These are phyloP conservation scores for Epicauta chinensis DNA, from an alignment of 1,140 invertebrate genomes.

Conservation along the genomic window DNA sequence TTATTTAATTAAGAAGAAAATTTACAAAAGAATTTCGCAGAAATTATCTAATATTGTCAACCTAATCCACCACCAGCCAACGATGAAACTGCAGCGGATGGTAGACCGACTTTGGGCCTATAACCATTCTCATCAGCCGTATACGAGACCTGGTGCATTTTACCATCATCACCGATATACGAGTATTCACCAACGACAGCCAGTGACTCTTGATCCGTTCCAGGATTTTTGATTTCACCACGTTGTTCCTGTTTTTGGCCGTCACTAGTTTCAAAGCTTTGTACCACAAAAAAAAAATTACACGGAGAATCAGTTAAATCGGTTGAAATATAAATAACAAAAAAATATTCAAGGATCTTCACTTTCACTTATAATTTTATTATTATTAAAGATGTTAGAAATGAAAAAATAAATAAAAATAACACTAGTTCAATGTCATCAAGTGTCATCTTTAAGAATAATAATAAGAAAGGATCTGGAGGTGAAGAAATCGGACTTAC, in stretches of 20 bases:
- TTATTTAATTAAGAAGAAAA: too few species aligned
- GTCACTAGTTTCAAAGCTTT: constrained; percentile 51
- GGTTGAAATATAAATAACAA: background rate
- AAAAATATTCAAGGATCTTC: constrained; percentile 4
- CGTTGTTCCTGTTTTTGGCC: constrained; percentile 51
- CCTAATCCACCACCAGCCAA: constrained; percentile 25
- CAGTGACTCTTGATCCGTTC: constrained; percentile 53
- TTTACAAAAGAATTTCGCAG: too few species aligned
- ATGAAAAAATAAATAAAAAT: background rate
- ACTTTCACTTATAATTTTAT: background rate
- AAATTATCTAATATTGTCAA: background rate
- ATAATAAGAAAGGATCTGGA: background rate
- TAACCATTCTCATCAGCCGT: constrained; percentile 41
- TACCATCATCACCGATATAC: constrained; percentile 64
- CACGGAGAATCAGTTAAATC: background rate
- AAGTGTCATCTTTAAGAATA: background rate
- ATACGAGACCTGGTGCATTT: constrained; percentile 47
- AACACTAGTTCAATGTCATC: background rate
- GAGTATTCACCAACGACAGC: constrained; percentile 60
- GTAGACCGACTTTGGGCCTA: constrained; percentile 20
- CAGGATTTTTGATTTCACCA: constrained; percentile 46
- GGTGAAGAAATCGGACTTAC: constrained; percentile 48
- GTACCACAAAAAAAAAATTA: constrained; percentile 9
- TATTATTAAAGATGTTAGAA: background rate
- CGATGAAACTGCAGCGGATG: constrained; percentile 23